These are phyloP conservation scores for Spheniscus humboldti DNA, from an alignment of 2,797 vertebrate species.

Conservation along the genomic window DNA sequence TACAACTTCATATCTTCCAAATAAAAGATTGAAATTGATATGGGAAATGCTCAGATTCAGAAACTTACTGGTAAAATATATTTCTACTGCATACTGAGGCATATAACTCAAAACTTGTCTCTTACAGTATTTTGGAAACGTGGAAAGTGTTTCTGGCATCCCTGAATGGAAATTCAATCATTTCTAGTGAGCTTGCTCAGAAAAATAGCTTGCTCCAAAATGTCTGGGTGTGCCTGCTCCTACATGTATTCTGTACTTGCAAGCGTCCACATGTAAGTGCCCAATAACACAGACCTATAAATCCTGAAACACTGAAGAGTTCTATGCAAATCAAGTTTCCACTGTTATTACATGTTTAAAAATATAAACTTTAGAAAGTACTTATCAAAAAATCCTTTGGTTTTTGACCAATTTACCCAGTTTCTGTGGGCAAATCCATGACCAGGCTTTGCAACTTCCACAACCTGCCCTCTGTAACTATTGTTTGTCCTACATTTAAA, in stretches of 20 bases:
- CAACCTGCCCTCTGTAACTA: background rate
- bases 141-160: constrained; percentile 21
- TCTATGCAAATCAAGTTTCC: background rate
- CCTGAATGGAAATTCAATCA: constrained; percentile 23
- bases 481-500: background rate
- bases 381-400: background rate
- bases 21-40: background rate
- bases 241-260: background rate
- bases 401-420: background rate
- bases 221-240: background rate
- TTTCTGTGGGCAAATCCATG: background rate
- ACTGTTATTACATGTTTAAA: background rate
- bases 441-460: background rate
- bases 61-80: background rate
- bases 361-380: background rate
- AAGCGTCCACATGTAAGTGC: background rate
- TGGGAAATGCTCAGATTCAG: background rate
- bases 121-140: background rate
- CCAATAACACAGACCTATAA: background rate
- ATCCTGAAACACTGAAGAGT: background rate
- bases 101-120: background rate
- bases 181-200: background rate
- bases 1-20: background rate
- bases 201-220: constrained; percentile 11
- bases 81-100: background rate